Evolutionary conservation across 2,888 invertebrate genomes (phyloP), one percentile per base, ranked within the genome.

Genomic region (Philereme transversata): DNA sequence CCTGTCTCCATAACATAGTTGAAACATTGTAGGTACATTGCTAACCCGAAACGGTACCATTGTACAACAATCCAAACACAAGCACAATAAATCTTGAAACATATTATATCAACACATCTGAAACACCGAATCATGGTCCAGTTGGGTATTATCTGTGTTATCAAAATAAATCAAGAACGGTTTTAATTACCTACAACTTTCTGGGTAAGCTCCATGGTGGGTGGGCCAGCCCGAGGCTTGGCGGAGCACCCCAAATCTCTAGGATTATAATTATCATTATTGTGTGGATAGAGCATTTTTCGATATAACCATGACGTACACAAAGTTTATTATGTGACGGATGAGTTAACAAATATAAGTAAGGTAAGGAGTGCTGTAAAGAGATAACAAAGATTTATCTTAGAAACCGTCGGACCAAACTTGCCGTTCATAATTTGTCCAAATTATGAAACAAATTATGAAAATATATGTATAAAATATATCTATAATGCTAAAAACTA

Each of bases 111-210:
- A 22, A 22, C 22, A 62, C 73, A 76, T 79, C 73, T 62, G 70
- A 65, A 67, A 71, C 69, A 70, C 66, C 67, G 74, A 76, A 73
- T 69, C 62, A 68, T 74, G 69, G 65, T 73, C 72, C 72, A 74
- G 75, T 77, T 74, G 70, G 68, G 67, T 73, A 73, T 76, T 82
- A 81, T 83, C 81, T 70, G 69, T 64, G 73, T 77, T 82, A 86
- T 83, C 81, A 80, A 83, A 84, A 83, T 80, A 82, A 81, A 84
- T 82, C 80, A 76, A 77, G 72, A 80, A 70, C 70, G 65, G 70
- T 75, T 82, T 85, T 87, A 87, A 86, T 87, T 85, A 84, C 22
- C 22, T 2, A 22, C 76, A 78, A 77, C 77, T 78, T 81, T 79
- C 73, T 75, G 77, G 75, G 70, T 76, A 71, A 67, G 67, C 63